Evolutionary conservation across 92 coral and sea anemone genomes (phyloP).

Genomic region (Phenganax stokvisi): DNA sequence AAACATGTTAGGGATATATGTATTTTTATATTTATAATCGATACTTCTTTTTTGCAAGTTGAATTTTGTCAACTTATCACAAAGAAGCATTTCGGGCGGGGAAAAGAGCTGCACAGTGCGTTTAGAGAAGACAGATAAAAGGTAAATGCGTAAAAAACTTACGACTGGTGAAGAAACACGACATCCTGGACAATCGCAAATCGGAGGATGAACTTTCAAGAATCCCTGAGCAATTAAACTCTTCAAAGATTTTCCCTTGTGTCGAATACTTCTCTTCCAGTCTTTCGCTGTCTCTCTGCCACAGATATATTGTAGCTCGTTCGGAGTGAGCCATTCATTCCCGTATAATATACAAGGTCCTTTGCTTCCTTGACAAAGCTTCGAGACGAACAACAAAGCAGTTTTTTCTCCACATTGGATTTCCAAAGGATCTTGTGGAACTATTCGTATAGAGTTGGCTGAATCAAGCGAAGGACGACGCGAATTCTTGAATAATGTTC

Average conservation of each 20-base stretch:
- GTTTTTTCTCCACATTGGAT: constrained; percentile 96
- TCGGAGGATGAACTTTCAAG: constrained; percentile 95
- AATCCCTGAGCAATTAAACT: constrained; percentile 92
- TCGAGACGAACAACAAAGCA: constrained; percentile 85
- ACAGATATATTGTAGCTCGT: constrained; percentile 93
- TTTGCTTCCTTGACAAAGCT: constrained; percentile 96
- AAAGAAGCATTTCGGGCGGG: no score
- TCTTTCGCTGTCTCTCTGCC: constrained; percentile 99
- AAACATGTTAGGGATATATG: no score
- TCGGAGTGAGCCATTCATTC: constrained; percentile 97
- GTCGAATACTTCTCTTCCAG: constrained; percentile 97
- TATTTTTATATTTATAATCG: no score
- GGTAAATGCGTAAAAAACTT: constrained; percentile 31
- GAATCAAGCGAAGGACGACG: neutral
- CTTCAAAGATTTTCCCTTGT: constrained; percentile 91
- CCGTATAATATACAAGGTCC: constrained; percentile 92
- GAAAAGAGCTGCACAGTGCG: no score
- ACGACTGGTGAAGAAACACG: constrained; percentile 99
- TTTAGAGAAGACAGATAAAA: neutral
- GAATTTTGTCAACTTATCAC: no score
- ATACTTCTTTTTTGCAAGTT: no score
- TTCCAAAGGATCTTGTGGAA: constrained; percentile 85
- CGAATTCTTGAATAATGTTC: neutral
- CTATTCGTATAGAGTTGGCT: constrained; percentile 45
- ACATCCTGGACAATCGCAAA: constrained; percentile 97